Evolutionary conservation across 2,113 vertebrate genomes (phyloP), one percentile per base, ranked within the genome.

Genomic region (Opisthocomus hoazin): DNA sequence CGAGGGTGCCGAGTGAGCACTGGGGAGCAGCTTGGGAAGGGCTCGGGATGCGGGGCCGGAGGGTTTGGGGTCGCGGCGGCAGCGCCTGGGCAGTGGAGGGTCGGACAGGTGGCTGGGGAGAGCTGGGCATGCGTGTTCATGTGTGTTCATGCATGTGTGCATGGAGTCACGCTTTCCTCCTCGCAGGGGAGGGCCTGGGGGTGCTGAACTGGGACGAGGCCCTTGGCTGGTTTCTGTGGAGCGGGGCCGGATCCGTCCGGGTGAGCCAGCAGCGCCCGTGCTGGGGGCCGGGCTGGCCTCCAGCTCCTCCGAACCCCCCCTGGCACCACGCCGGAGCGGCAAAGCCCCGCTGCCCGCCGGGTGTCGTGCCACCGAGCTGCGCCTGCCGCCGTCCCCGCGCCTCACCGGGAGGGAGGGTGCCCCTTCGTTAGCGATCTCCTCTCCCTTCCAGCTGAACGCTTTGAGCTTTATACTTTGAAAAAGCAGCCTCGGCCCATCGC

Each of bases 101-200:
- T n/a, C 15, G 27, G 24, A 9, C 0, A 2, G 34, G 77, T 0
- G 1, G 37, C 24, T 1, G 10, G 63, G 36, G 13, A 22, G 87
- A 3, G 3, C 51, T 41, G 89, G n/a, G 11, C 10, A 0, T 0
- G 6, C 0, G 0, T 0, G 26, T n/a, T 12, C 10, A 0, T 0
- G 6, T 0, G 0, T 0, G 26, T 37, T 65, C 51, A 12, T 4
- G 15, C 45, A 6, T 18, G 30, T 14, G 32, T 21, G 75, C 27
- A 2, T 2, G 11, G 70, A 1, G 1, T 6, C 26, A 60, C 29
- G 81, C 36, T 63, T 51, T 12, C 70, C 75, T 71, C 1, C 10
- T 1, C 0, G 27, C 0, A 3, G 15, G 41, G 61, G 58, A 32
- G 68, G 48, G 66, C 37, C 11, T 58, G 0, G 2, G 58, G 60